phyloP scores from a whole-genome alignment of 2,888 invertebrate genomes.

The Eretmocerus hayati region DNA sequence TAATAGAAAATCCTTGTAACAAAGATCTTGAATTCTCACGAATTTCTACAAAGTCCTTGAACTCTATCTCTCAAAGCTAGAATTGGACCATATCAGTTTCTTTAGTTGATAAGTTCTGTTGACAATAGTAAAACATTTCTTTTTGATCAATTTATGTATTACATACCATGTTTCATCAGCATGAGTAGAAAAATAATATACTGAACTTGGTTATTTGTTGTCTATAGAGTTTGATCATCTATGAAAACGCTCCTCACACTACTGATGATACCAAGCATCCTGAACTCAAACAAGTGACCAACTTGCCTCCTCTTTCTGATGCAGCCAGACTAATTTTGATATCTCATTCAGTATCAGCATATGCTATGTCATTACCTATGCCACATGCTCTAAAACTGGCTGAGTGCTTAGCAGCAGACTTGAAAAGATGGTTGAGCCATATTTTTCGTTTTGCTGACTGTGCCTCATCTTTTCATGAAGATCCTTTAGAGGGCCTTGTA shows the following conservation, averaged over 20 bases:
- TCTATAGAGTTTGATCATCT: constrained; percentile 41
- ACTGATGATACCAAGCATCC: constrained; percentile 55
- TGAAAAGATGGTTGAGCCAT: constrained; percentile 80
- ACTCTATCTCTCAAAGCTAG: not conserved
- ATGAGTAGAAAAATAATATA: not conserved
- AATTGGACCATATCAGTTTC: not conserved
- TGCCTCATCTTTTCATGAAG: constrained; percentile 81
- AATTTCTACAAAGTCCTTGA: not conserved
- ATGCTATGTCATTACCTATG: constrained; percentile 75
- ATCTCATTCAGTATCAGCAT: constrained; percentile 82
- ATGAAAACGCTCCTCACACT: constrained; percentile 40
- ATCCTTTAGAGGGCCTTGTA: constrained; percentile 79
- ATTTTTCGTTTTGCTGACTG: constrained; percentile 74
- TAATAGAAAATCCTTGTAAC: constrained; percentile 15
- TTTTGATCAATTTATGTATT: not conserved
- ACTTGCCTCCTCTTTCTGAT: constrained; percentile 43
- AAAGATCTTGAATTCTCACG: not conserved
- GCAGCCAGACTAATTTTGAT: constrained; percentile 60
- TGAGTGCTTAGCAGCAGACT: constrained; percentile 75
- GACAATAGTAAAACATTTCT: not conserved
- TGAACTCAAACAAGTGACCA: constrained; percentile 43
- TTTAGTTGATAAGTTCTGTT: not conserved
- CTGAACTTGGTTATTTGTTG: not conserved
- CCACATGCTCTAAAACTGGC: constrained; percentile 73
- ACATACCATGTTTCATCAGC: too few relatives aligned